Base-by-base conservation (phyloP, 35 echinoderm and acorn worm species). In the Ophioderma brevispina region DNA sequence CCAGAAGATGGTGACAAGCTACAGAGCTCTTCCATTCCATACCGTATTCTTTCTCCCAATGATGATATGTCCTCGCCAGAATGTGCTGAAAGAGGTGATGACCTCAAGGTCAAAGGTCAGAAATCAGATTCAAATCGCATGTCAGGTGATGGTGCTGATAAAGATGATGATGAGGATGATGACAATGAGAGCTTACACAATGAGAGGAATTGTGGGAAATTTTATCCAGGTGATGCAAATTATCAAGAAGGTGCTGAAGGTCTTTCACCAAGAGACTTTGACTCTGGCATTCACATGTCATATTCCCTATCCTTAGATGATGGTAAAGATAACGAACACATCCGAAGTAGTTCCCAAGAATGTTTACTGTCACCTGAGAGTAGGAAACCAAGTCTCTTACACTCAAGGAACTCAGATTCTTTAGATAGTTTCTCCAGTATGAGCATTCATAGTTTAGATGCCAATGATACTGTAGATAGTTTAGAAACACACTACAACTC, bases 1-100 rank as follows among this genome's bases (percentile, higher is more conserved):
- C 55, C 56, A 40, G 81, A 40, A 55, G 92, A 93, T 49, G 70
- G 50, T 31, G 76, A 70, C 28, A 82, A 75, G 18, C 75, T 84
- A 1, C 18, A 33, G 0, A 50, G 39, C 35, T 31, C 52, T 38
- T 82, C 81, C 38, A 77, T 84, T 25, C 81, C 82, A 41, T 91
- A 52, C 55, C 91, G 87, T 37, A 76, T 92, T 43, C 96, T 98
- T 28, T 98, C 96, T 33, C 96, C 96, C 14, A 94, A 94, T 76
- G 89, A 94, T 78, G 96, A 98, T 36, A 59, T 85, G 85, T 94
- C 96, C 32, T 98, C 96, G 28, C 96, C 96, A 40, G 96, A 98
- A 82, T 88, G 92, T 40, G 85, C 86, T 21, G 95, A 93, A 32
- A 64, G 77, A 23, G 32, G n/a, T 0, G 37, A 77, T 36, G 77